phyloP scores from a whole-genome alignment of 1,140 invertebrate species.

The Drosophila dunni region DNA sequence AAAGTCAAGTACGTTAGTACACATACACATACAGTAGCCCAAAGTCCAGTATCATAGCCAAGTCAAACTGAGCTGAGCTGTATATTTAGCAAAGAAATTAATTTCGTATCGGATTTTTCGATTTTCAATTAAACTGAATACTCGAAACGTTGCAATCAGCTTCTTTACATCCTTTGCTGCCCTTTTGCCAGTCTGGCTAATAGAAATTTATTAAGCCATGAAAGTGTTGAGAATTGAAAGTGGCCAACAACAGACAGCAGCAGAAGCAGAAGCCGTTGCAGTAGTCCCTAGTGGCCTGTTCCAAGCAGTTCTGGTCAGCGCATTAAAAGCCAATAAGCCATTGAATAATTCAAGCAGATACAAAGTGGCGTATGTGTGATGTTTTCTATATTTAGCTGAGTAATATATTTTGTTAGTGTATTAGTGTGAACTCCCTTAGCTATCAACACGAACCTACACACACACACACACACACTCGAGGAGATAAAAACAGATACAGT shows the following conservation, averaged over 20 bases:
- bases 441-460: conserved; percentile 13
- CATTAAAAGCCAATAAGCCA: conserved; percentile 79
- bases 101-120: conserved; percentile 83
- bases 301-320: conserved; percentile 40
- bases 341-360: conserved; percentile 62
- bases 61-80: conserved; percentile 52
- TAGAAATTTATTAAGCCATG: conserved; percentile 82
- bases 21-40: conserved; percentile 9
- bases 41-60: conserved; percentile 1
- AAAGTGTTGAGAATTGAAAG: conserved; percentile 71
- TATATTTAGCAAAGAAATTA: conserved; percentile 82
- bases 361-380: conserved; percentile 6
- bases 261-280: conserved; percentile 3
- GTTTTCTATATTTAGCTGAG: not conserved
- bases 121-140: conserved; percentile 84
- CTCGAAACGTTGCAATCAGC: conserved; percentile 28
- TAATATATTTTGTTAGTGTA: conserved; percentile 9
- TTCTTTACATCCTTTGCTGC: conserved; percentile 30
- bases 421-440: conserved; percentile 20
- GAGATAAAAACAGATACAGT: not conserved
- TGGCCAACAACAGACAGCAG: conserved; percentile 9
- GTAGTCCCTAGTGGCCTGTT: conserved; percentile 2
- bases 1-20: conserved; percentile 41
- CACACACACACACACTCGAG: conserved; percentile 8
- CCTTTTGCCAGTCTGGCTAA: conserved; percentile 56